These are phyloP conservation scores for Plecturocebus donacophilus DNA, from an alignment of 2,113 vertebrate species.

Conservation along the genomic window DNA sequence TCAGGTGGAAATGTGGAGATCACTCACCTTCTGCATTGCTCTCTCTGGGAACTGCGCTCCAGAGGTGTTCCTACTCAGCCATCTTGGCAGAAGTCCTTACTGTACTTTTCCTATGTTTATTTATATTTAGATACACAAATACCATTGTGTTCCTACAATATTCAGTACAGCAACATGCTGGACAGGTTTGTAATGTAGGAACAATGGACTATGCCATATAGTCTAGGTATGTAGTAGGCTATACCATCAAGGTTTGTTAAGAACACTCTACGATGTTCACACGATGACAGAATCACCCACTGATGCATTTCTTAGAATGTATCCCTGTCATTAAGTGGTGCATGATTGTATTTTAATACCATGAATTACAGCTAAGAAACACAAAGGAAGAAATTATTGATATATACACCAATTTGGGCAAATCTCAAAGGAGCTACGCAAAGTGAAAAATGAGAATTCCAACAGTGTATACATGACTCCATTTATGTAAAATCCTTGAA, in stretches of 20 bases:
- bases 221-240: neutral
- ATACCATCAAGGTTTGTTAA: neutral
- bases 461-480: neutral
- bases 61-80: too few relatives aligned
- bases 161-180: neutral
- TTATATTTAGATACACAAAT: neutral
- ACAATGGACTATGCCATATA: neutral
- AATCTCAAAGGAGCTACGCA: neutral
- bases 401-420: neutral
- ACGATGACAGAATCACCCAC: neutral
- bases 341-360: neutral
- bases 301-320: neutral
- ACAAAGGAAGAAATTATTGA: neutral
- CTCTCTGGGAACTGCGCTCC: too few relatives aligned
- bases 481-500: neutral
- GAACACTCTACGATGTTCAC: neutral
- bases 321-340: neutral
- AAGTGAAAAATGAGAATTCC: neutral
- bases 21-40: too few relatives aligned
- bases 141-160: neutral
- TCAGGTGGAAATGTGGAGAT: too few relatives aligned
- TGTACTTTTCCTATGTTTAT: neutral
- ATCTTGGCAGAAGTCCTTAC: neutral
- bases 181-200: too few relatives aligned
- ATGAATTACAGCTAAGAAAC: neutral